Percentiles rank a stretch among this genome's conserved stretches.
Conservation (phyloP, 2,888 invertebrate species). For the Acrobasis repandana region DNA sequence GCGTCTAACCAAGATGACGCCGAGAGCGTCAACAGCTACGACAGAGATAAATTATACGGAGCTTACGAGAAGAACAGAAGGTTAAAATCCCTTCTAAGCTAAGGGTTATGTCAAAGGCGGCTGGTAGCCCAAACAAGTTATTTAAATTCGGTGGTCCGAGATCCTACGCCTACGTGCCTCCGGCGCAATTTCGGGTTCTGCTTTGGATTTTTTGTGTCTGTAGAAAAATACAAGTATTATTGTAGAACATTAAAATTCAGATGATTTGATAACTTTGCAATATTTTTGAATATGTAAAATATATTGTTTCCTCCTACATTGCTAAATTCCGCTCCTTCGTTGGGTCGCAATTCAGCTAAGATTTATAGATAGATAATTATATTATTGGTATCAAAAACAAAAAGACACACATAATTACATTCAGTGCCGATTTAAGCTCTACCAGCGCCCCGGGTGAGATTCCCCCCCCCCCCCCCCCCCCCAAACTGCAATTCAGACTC, state of each 20-base stretch:
- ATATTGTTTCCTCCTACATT: no score
- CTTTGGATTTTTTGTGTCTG: constrained; percentile 9
- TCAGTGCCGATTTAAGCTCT: no score
- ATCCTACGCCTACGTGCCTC: constrained; percentile 52
- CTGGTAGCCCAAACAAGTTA: constrained; percentile 75
- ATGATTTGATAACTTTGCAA: no score
- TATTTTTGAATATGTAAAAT: no score
- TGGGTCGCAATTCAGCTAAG: no score
- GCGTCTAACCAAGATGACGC: constrained; percentile 53
- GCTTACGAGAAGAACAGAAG: constrained; percentile 52
- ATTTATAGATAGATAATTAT: no score
- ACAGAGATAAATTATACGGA: constrained; percentile 52
- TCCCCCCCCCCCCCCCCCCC: no score
- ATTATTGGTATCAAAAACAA: no score
- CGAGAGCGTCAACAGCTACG: constrained; percentile 39
- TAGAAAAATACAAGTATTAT: neutral
- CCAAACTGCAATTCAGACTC: no score
- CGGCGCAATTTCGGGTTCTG: neutral
- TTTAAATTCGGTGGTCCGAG: constrained; percentile 68
- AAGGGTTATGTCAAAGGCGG: constrained; percentile 70
- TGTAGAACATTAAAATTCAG: neutral
- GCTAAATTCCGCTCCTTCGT: no score
- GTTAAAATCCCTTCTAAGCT: constrained; percentile 51
- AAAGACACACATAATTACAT: no score
- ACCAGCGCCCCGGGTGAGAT: no score